Evolutionary conservation across 2,888 invertebrate genomes (phyloP), one percentile per base, ranked within the genome.

Genomic region (Notodonta dromedarius): DNA sequence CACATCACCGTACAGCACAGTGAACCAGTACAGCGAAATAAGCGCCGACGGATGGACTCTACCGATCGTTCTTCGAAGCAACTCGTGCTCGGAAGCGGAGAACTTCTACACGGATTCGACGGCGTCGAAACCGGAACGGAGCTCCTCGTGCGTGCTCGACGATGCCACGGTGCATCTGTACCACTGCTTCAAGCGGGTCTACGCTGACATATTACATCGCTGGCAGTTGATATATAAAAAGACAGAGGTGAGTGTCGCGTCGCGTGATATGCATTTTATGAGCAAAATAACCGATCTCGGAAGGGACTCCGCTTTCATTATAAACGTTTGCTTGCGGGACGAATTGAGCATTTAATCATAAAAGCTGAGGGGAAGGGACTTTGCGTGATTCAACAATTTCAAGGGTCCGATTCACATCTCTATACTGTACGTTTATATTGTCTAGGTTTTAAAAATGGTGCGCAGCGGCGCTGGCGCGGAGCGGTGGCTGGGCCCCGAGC

Each of bases 1-100:
- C 61, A 96, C 96, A n/a, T 98, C 98, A 2, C 98, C 98, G 0
- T 98, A 98, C 89, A 97, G 97, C 84, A 98, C 98, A 7, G 97
- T 98, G 62, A 96, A 97, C 71, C 97, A 94, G 67, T 92, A 90
- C 72, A 94, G 91, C 64, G 97, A 98, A 80, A 96, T 96, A 32
- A 95, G 96, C 67, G 94, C 96, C 0, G 97, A 97, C 77, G 96
- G 96, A 5, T 97, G 97, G 95, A 96, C 95, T 63, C 94, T 96
- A 66, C 96, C 96, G 42, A 94, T 95, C 46, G 85, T 96, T 5
- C 94, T 96, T 57, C 95, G 98, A 46, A 98, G 98, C 59, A 98
- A 97, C 84, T 98, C 97, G 0, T 97, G 97, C 95, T 97, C 97
- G 0, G 97, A 97, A 77, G 97, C 97, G 0, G 94, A 97, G 67